A percentile compares a stretch with the other conserved stretches of the same genome.
These are phyloP conservation scores for Hyla sarda DNA, from an alignment of 2,113 vertebrate species.

Conservation along the genomic window DNA sequence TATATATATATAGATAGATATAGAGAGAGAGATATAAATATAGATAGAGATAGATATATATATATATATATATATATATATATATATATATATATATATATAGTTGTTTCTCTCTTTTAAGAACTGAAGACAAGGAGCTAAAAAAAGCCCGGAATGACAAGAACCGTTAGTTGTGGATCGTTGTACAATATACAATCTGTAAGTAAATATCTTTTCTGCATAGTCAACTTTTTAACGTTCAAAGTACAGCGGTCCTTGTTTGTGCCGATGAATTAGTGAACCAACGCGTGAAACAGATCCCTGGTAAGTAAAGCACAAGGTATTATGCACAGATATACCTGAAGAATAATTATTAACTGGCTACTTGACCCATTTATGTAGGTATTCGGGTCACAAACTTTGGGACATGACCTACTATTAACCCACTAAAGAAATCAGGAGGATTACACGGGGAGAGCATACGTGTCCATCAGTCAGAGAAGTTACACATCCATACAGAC, in stretches of 20 bases:
- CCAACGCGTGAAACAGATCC: not conserved
- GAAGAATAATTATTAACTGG: slow-evolving; percentile 27
- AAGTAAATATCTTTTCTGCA: not conserved
- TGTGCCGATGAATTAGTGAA: not conserved
- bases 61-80: no score
- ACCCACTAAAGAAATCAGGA: not conserved
- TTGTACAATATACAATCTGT: not conserved
- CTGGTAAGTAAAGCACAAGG: not conserved
- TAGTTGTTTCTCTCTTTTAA: no score
- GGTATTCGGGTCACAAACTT: not conserved
- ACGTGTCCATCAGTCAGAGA: not conserved
- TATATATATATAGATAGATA: no score
- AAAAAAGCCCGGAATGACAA: not conserved
- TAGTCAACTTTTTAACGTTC: not conserved
- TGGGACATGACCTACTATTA: slow-evolving; percentile 1
- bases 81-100: no score
- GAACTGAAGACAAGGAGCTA: no score
- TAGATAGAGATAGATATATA: no score
- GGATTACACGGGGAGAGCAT: not conserved
- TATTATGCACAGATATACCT: no score
- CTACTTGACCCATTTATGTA: not conserved
- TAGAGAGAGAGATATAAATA: no score
- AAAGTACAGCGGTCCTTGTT: not conserved
- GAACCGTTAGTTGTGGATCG: not conserved
- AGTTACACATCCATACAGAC: not conserved